Evolutionary conservation across 2,113 vertebrate genomes (phyloP).

Genomic region (Microcebus ravelobensis): DNA sequence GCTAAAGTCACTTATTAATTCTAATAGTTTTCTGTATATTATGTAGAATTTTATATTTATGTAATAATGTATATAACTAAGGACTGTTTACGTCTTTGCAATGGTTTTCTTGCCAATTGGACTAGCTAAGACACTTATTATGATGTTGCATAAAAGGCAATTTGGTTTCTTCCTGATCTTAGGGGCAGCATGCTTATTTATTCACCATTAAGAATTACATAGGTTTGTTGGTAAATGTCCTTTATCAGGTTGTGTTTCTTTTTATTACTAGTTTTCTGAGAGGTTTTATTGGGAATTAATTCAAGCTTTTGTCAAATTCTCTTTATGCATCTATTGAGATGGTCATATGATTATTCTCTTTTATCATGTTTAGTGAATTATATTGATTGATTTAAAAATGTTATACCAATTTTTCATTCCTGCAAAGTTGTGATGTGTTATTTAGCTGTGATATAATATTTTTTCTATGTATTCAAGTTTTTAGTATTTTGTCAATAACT

Average conservation of each 20-base stretch:
- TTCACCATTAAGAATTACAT: not conserved
- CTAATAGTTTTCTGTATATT: not conserved
- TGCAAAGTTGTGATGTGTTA: not conserved
- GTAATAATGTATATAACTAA: not conserved
- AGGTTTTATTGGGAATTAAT: not conserved
- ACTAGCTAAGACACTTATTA: not conserved
- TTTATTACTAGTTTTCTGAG: not conserved
- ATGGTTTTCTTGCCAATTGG: not conserved
- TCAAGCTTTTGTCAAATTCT: not conserved
- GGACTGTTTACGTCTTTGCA: not conserved
- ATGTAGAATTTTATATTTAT: not conserved
- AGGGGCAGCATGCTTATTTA: not conserved
- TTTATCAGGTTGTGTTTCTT: not conserved
- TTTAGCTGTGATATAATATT: not conserved
- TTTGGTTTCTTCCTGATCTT: not conserved
- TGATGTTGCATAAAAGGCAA: not conserved
- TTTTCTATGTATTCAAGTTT: not conserved
- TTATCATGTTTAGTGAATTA: not conserved
- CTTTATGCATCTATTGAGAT: not conserved
- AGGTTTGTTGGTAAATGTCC: not conserved
- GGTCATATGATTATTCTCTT: not conserved
- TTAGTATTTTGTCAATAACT: not conserved
- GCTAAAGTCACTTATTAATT: not conserved
- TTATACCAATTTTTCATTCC: not conserved
- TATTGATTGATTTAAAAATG: not conserved